These are phyloP conservation scores for Caenorhabditis panamensis DNA, from an alignment of 2,888 invertebrate species.

Conservation along the genomic window DNA sequence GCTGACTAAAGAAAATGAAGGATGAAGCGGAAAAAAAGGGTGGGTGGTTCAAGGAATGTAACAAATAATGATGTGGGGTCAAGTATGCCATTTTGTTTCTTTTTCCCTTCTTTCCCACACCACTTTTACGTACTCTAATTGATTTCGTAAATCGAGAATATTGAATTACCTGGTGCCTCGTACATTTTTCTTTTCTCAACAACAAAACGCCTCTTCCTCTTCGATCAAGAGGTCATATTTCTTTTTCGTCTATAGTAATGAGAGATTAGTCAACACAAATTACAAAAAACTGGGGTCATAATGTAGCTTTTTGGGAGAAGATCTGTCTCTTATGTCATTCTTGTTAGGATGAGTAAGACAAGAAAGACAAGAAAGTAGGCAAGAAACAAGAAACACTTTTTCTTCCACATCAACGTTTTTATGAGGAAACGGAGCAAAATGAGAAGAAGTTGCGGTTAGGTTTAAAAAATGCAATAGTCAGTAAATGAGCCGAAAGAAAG, in stretches of 20 bases:
- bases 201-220: conserved; percentile 27
- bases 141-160: conserved; percentile 47
- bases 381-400: too few relatives aligned
- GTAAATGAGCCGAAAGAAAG: conserved; percentile 24
- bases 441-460: too few relatives aligned
- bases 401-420: conserved; percentile 21
- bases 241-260: not conserved
- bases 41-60: conserved; percentile 16
- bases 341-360: not conserved
- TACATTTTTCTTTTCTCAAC: conserved; percentile 17
- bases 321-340: too few relatives aligned
- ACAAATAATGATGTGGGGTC: conserved; percentile 22
- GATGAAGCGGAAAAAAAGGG: not conserved
- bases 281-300: too few relatives aligned
- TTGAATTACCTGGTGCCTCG: conserved; percentile 53
- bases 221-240: conserved; percentile 35
- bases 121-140: conserved; percentile 53
- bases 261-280: not conserved
- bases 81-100: too few relatives aligned
- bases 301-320: not conserved
- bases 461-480: conserved; percentile 37
- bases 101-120: conserved; percentile 35
- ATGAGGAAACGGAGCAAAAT: too few relatives aligned
- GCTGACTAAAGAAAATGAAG: not conserved
- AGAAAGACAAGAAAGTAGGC: too few relatives aligned